Conservation (phyloP, 2,797 vertebrate genomes). For the Mormyrops attenuatus region DNA sequence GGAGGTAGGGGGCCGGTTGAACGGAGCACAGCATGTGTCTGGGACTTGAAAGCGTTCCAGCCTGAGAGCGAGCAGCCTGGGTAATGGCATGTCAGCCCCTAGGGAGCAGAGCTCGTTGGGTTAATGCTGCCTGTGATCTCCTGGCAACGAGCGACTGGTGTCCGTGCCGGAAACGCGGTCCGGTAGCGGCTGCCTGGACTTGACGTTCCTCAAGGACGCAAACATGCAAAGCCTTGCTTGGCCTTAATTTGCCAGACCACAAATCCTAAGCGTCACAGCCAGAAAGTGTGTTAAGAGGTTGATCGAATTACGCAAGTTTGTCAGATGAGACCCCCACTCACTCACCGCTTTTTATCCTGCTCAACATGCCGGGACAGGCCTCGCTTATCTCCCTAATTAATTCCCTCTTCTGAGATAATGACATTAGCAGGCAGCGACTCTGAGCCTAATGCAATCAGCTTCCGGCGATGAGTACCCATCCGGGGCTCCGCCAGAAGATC, state of each 20-base stretch:
- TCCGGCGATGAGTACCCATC: conserved; percentile 37
- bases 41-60: background rate
- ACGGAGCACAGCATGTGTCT: background rate
- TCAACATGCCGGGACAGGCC: conserved; percentile 31
- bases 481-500: background rate
- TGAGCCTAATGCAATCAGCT: conserved; percentile 45
- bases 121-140: background rate
- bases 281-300: background rate
- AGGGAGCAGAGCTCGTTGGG: background rate
- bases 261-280: background rate
- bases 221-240: background rate
- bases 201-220: background rate
- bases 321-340: background rate
- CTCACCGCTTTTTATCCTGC: conserved; percentile 36
- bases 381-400: conserved; percentile 41
- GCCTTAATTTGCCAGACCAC: background rate
- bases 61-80: background rate
- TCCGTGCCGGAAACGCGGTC: background rate
- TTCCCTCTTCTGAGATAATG: conserved; percentile 45
- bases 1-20: background rate
- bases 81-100: background rate
- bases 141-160: background rate
- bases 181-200: background rate
- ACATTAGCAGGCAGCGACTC: conserved; percentile 45
- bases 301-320: background rate